Conservation (phyloP, 2,797 vertebrate genomes). For the Pygocentrus nattereri region DNA sequence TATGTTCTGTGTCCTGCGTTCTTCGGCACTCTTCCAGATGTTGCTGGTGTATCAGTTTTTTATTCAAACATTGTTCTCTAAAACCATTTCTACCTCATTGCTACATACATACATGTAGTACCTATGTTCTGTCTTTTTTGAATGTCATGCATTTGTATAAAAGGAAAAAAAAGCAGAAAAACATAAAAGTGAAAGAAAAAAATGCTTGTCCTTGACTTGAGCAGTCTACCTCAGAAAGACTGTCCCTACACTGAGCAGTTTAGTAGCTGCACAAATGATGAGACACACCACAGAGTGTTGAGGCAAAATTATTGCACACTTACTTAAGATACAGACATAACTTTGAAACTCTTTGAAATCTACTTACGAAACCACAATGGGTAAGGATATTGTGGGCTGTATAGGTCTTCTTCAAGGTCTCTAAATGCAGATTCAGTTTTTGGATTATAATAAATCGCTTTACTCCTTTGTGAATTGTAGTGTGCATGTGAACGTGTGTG, state of each 20-base stretch:
- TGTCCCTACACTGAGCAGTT: constrained; percentile 93
- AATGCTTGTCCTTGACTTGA: constrained; percentile 90
- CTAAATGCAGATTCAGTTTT: constrained; percentile 76
- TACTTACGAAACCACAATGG: constrained; percentile 83
- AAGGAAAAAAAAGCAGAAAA: constrained; percentile 67
- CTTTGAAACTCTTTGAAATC: constrained; percentile 75
- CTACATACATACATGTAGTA: constrained; percentile 99
- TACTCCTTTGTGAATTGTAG: constrained; percentile 78
- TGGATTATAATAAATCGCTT: constrained; percentile 74
- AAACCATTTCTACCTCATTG: constrained; percentile 99
- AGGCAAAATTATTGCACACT: constrained; percentile 85
- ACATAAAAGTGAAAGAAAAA: constrained; percentile 60
- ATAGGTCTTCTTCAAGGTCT: constrained; percentile 85
- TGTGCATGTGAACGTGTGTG: constrained; percentile 76
- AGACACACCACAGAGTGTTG: constrained; percentile 84
- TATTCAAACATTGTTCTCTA: constrained; percentile 89
- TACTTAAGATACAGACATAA: constrained; percentile 83
- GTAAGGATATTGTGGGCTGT: constrained; percentile 86
- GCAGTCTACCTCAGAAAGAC: constrained; percentile 98
- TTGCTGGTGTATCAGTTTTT: constrained; percentile 80
- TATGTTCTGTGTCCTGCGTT: constrained; percentile 69
- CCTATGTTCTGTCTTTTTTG: constrained; percentile 97
- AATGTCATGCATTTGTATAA: constrained; percentile 96
- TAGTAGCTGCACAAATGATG: constrained; percentile 85
- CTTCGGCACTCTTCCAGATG: constrained; percentile 80